Conservation (phyloP, 2,113 vertebrate species). For the Rhodinocichla rosea region DNA sequence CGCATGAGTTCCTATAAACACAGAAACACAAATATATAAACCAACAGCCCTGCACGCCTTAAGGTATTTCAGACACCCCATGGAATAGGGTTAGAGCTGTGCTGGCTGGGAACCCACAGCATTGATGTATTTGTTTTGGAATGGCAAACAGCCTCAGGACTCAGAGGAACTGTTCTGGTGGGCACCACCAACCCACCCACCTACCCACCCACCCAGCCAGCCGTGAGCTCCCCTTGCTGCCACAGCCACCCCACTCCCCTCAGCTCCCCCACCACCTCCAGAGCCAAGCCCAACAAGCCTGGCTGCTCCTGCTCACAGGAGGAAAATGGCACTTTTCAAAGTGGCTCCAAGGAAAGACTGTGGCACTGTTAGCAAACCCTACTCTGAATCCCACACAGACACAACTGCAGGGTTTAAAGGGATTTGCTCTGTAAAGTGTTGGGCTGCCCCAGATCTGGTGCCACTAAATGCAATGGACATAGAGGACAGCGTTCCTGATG, state of each 20-base stretch:
- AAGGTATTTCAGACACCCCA: slow-evolving; percentile 28
- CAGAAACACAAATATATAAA: slow-evolving; percentile 27
- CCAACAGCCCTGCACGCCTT: not conserved
- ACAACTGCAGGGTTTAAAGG: not conserved
- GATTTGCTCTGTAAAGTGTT: not conserved
- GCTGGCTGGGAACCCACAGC: not conserved
- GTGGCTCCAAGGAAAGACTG: not conserved
- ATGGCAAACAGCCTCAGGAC: not conserved
- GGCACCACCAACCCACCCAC: not conserved
- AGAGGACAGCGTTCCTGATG: not conserved
- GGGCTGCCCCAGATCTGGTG: not conserved
- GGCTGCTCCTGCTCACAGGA: fast-evolving
- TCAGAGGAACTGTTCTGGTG: not conserved
- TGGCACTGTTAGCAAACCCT: not conserved
- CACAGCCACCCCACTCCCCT: not conserved
- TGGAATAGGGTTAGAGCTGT: not conserved
- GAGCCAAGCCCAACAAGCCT: not conserved
- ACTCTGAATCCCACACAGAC: fast-evolving
- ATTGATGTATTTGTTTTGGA: not conserved
- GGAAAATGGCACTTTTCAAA: not conserved
- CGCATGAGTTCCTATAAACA: slow-evolving; percentile 29
- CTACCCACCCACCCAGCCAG: not conserved
- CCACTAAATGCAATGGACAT: not conserved
- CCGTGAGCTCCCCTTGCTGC: not conserved
- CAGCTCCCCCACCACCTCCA: not conserved